Base-by-base conservation (phyloP, 2,888 invertebrate genomes). In the Polyploca ridens region DNA sequence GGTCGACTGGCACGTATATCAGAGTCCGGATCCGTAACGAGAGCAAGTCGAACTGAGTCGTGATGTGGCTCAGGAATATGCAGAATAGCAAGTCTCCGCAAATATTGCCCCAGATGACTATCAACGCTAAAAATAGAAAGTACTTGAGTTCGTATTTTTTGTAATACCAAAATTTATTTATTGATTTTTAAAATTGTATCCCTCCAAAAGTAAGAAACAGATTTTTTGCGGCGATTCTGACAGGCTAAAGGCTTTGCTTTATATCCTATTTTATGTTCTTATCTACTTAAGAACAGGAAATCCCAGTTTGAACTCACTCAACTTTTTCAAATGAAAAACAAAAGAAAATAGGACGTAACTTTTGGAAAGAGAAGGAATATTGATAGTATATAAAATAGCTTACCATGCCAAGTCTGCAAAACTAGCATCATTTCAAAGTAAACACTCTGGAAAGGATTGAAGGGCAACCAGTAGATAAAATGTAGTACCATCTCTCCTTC, bases 381-480 rank as follows among this genome's bases (percentile, higher is more conserved):
- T 27, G 2, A 27, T 27, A 27, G 27, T 2, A 27, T 57, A 8
- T 33, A 13, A 5, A 19, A 33, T 27, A 11, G 54, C 76, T 76
- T 54, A 84, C 84, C 79, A 33, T 82, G 80, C 78, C 79, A 84
- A 13, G 75, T 73, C 65, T 85, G 83, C 7, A 77, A 1, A 0
- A 73, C 33, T 16, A 85, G 67, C 57, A 72, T 65, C 44, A 81
- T 46, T 65, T 84, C 85, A 46, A 72, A 83, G 38, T 68, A 66
- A 1, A 65, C 68, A 0, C 75, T 74, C 63, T 76, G 74, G 54
- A 66, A 74, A 0, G 76, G 71, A 58, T 86, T 74, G 62, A 78
- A 84, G 0, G 84, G 85, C 33, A 81, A 58, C 85, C 83, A 85
- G 73, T 79, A 85, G 60, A 77, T 59, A 66, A 81, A 85, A 16